A percentile compares a stretch with the other conserved stretches of the same genome.
phyloP scores from a whole-genome alignment of 2,888 invertebrate species.

The Catocala fraxini region DNA sequence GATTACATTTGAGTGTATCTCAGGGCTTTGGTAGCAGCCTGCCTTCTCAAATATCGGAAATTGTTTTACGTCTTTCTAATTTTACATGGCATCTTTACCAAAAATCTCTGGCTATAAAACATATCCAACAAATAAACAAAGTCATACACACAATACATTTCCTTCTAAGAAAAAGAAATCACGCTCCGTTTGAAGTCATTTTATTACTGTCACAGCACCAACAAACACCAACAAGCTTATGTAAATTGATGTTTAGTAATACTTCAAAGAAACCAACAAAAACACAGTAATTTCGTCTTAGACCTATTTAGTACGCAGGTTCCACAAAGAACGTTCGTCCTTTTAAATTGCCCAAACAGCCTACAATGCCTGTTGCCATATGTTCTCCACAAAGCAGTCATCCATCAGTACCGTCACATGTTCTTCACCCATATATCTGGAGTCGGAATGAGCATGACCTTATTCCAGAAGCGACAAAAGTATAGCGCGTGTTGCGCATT shows the following conservation, averaged over 20 bases:
- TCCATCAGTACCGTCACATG: constrained; percentile 43
- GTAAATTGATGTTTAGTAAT: too few species aligned
- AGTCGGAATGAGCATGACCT: constrained; percentile 73
- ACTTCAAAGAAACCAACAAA: too few species aligned
- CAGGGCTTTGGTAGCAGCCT: not conserved
- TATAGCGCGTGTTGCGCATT: constrained; percentile 75
- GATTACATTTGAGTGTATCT: constrained; percentile 23
- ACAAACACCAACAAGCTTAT: too few species aligned
- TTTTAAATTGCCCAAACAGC: constrained; percentile 3
- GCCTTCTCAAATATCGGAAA: not conserved
- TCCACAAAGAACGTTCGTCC: not conserved
- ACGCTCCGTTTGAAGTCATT: too few species aligned
- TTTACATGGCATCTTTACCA: not conserved
- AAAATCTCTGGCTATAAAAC: too few species aligned
- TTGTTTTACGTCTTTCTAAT: not conserved
- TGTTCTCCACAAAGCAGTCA: constrained; percentile 5
- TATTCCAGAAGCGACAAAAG: constrained; percentile 77
- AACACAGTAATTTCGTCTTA: not conserved
- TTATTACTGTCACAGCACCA: too few species aligned
- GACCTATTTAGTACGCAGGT: not conserved
- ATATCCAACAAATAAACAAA: too few species aligned
- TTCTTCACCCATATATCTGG: constrained; percentile 57
- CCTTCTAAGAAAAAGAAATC: too few species aligned
- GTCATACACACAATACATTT: too few species aligned
- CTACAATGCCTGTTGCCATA: not conserved